Evolutionary conservation across 1,140 invertebrate species (phyloP), one percentile per base, ranked within the genome.

Genomic region (Sesamia nonagrioides): DNA sequence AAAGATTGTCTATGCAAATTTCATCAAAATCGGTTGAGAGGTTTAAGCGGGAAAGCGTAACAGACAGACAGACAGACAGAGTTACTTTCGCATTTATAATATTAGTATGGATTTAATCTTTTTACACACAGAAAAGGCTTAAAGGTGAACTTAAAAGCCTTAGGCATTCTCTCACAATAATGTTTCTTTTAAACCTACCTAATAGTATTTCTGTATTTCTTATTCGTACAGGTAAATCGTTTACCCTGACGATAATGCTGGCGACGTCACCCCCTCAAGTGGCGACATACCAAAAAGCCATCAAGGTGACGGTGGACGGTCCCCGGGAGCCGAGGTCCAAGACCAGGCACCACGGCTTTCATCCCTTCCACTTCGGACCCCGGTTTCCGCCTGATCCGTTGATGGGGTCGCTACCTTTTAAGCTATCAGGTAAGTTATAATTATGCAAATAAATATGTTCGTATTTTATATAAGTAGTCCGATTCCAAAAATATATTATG

Each of bases 271-370:
- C 99, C 52, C 98, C 98, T 17, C 98, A 99, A 95, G 97, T 99
- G 45, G 97, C 98, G 13, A 99, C 98, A 2, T 98, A 99, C 91
- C 97, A 96, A 75, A 99, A 99, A 91, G 99, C 99, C 45, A 99
- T 99, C 90, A 99, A 99, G 95, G 99, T 99, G 60, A 99, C 99
- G 0, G 99, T 99, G 50, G 99, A 99, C 92, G 99, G 99, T 66
- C 99, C 99, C 0, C 79, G 99, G 84, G 99, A 99, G 91, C 99
- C 99, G 1, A 96, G 99, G 82, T 99, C 98, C 37, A 99, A 99
- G 96, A 98, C 98, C 85, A 96, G 97, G 72, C 97, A 98, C 88
- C 97, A 97, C 89, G 96, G 97, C 54, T 98, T 98, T 90, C 97
- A 98, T 95, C 97, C 97, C 48, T 98, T 98, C 92, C 97, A 97